Evolutionary conservation across 2,797 vertebrate genomes (phyloP).

Genomic region (Threskiornis aethiopicus): DNA sequence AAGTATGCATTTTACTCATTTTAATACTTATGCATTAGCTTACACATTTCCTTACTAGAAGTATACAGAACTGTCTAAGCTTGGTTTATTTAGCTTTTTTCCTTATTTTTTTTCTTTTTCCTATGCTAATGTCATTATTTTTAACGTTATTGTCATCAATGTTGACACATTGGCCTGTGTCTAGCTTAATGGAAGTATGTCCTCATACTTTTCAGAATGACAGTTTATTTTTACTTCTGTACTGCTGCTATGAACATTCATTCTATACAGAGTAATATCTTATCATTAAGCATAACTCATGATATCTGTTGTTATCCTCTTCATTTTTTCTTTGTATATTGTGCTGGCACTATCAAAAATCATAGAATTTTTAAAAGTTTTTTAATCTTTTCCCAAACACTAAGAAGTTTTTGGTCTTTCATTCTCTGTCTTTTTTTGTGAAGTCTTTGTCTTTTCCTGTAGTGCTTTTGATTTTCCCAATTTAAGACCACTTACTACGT

Average conservation of each 20-base stretch:
- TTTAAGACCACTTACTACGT: background rate
- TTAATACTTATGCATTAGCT: background rate
- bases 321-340: background rate
- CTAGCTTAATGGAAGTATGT: background rate
- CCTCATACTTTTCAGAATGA: background rate
- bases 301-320: background rate
- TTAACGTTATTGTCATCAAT: background rate
- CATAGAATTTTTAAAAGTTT: background rate
- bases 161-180: background rate
- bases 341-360: background rate
- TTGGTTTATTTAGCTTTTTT: background rate
- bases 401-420: background rate
- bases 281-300: background rate
- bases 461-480: background rate
- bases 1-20: background rate
- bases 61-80: background rate
- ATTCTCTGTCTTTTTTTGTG: background rate
- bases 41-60: background rate
- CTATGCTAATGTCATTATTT: background rate
- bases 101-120: background rate
- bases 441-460: background rate
- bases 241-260: background rate
- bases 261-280: background rate
- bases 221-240: background rate
- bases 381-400: background rate